These are phyloP conservation scores for Geotrypetes seraphini DNA, from an alignment of 2,797 vertebrate species.

Conservation along the genomic window DNA sequence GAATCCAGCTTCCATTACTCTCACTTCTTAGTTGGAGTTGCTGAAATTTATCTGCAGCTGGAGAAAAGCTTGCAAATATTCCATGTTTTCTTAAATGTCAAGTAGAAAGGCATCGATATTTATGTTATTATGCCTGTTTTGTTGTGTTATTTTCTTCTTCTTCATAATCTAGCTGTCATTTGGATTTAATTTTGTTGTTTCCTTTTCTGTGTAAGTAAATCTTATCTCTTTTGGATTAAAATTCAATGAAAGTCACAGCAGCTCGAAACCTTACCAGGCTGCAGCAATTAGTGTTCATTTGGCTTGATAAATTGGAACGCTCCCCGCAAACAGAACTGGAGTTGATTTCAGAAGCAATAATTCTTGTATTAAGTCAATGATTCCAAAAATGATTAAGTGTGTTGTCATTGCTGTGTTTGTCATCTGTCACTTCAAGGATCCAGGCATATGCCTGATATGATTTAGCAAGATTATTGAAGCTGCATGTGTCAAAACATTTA, in stretches of 20 bases:
- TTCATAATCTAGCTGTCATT: slow-evolving; percentile 52
- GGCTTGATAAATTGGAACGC: slow-evolving; percentile 68
- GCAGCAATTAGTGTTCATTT: slow-evolving; percentile 71
- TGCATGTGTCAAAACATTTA: slow-evolving; percentile 49
- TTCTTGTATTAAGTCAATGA: slow-evolving; percentile 65
- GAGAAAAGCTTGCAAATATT: slow-evolving; percentile 8
- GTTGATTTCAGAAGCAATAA: slow-evolving; percentile 62
- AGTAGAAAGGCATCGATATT: slow-evolving; percentile 42
- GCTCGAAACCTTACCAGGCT: slow-evolving; percentile 63
- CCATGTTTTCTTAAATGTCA: slow-evolving; percentile 26
- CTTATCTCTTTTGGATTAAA: slow-evolving; percentile 70
- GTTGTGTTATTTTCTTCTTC: slow-evolving; percentile 3
- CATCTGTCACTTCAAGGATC: slow-evolving; percentile 64
- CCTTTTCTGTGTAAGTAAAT: slow-evolving; percentile 63
- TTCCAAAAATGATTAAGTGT: slow-evolving; percentile 42
- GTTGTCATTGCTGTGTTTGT: slow-evolving; percentile 61
- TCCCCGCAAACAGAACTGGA: slow-evolving; percentile 56
- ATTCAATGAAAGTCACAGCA: slow-evolving; percentile 67
- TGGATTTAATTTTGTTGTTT: slow-evolving; percentile 64
- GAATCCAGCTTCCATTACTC: slow-evolving; percentile 49
- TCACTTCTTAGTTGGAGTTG: slow-evolving; percentile 30
- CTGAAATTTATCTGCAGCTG: slow-evolving; percentile 26
- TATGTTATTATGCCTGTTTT: slow-evolving; percentile 22
- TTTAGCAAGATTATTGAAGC: slow-evolving; percentile 48
- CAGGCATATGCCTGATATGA: slow-evolving; percentile 55